Evolutionary conservation across 2,113 vertebrate species (phyloP).

Genomic region (Hippocampus zosterae): DNA sequence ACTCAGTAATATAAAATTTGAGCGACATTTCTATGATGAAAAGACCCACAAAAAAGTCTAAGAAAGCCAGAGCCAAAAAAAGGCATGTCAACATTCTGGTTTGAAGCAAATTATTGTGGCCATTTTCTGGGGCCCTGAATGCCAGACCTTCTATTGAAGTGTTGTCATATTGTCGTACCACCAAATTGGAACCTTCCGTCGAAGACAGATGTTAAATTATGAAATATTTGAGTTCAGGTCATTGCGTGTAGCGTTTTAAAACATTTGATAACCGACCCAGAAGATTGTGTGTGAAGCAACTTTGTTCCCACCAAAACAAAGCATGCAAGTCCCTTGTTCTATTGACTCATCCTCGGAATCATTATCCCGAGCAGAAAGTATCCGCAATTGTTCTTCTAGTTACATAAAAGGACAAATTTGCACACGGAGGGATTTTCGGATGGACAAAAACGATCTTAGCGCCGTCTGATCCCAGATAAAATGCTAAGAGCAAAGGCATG

Average conservation of each 20-base stretch:
- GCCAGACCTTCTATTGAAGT: too few relatives aligned
- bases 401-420: not conserved
- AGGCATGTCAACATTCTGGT: too few relatives aligned
- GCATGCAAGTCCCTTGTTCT: not conserved
- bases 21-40: too few relatives aligned
- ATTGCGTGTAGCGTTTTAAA: not conserved
- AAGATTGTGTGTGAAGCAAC: not conserved
- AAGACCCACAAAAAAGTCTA: too few relatives aligned
- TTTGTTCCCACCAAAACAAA: not conserved
- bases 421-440: not conserved
- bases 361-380: too few relatives aligned
- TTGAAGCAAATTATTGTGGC: too few relatives aligned
- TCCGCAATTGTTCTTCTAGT: not conserved
- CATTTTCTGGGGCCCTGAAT: too few relatives aligned
- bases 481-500: not conserved
- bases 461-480: conserved; percentile 9
- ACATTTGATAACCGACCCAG: not conserved
- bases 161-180: not conserved
- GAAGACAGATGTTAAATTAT: not conserved
- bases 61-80: too few relatives aligned
- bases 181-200: not conserved
- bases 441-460: conserved; percentile 3
- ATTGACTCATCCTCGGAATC: not conserved
- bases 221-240: not conserved
- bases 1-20: too few relatives aligned